phyloP scores from a whole-genome alignment of 2,113 vertebrate species.

The Ancistrus triradiatus region DNA sequence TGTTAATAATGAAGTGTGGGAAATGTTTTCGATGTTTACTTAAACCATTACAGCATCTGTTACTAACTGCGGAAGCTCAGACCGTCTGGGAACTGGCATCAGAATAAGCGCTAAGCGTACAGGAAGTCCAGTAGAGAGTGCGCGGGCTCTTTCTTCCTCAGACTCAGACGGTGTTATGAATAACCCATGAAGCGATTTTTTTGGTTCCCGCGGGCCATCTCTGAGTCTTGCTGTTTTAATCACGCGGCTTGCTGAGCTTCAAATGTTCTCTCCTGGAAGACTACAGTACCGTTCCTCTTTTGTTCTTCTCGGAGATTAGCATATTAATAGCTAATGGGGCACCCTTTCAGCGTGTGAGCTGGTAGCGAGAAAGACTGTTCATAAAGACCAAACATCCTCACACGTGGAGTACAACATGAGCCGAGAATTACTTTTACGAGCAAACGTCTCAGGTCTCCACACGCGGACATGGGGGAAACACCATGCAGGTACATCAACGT shows the following conservation, averaged over 20 bases:
- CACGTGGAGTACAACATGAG: not conserved
- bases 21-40: too few species aligned
- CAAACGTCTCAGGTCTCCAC: too few species aligned
- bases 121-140: constrained; percentile 1
- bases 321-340: constrained; percentile 5
- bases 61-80: too few species aligned
- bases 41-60: too few species aligned
- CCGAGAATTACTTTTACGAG: too few species aligned
- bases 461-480: too few species aligned
- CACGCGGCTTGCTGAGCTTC: constrained; percentile 16
- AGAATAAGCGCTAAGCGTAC: too few species aligned
- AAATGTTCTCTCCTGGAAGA: constrained; percentile 14
- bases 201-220: not conserved
- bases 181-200: constrained; percentile 11
- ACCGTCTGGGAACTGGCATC: too few species aligned
- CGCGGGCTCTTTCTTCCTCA: constrained; percentile 11
- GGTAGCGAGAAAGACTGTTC: not conserved
- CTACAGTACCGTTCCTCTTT: not conserved
- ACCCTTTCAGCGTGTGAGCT: not conserved
- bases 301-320: constrained; percentile 13
- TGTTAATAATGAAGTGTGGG: too few species aligned
- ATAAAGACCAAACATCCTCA: not conserved
- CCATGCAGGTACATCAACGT: too few species aligned
- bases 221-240: constrained; percentile 30
- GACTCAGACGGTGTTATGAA: constrained; percentile 11